phyloP scores from a whole-genome alignment of 2,113 vertebrate genomes.

The Crotalus viridis region DNA sequence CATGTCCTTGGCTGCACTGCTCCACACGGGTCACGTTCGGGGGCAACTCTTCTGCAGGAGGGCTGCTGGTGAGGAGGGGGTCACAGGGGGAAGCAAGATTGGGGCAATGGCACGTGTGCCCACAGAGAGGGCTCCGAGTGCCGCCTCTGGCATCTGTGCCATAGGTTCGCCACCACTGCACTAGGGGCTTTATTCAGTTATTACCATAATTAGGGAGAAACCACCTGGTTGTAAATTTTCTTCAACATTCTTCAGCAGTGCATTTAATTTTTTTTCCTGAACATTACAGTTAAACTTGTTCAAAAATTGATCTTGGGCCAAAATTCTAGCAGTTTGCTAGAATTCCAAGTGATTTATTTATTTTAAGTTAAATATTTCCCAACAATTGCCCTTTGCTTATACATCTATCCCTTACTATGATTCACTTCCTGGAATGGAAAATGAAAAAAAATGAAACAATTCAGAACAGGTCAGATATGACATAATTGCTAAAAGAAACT shows the following conservation, averaged over 20 bases:
- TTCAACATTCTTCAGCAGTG: neutral
- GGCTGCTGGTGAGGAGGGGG: too few relatives aligned
- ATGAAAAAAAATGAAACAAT: neutral
- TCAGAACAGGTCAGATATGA: slow-evolving; percentile 24
- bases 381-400: neutral
- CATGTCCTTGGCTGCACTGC: too few relatives aligned
- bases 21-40: too few relatives aligned
- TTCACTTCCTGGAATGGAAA: slow-evolving; percentile 17
- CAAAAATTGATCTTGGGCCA: neutral
- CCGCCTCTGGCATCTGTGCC: too few relatives aligned
- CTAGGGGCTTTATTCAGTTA: neutral
- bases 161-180: neutral
- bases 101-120: too few relatives aligned
- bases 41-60: too few relatives aligned
- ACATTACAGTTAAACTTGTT: neutral
- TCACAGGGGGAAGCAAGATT: too few relatives aligned
- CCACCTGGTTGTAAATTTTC: neutral
- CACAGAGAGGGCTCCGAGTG: too few relatives aligned
- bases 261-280: neutral
- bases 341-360: neutral
- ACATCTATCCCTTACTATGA: neutral
- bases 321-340: neutral
- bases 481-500: slow-evolving; percentile 10
- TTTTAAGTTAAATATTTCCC: neutral
- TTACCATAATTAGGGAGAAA: neutral